Base-by-base conservation (phyloP, 1,140 invertebrate species). In the Trichonephila inaurata region DNA sequence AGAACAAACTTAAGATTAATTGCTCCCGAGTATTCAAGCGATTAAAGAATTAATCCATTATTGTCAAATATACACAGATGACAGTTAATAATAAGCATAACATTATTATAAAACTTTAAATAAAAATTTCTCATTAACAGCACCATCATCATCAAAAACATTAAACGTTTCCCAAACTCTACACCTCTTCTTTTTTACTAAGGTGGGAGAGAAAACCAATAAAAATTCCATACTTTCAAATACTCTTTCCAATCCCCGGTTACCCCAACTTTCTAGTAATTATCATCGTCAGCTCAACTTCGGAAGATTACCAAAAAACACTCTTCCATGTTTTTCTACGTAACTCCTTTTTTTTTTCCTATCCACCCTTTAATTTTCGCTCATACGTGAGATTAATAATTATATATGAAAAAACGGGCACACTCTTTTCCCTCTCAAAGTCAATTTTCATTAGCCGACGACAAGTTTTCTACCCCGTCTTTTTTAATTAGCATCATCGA, bases 401-500 rank as follows among this genome's bases (percentile, higher is more conserved):
- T 85, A 85, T 85, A 58, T 85, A 21, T 10, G 44, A 58, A 51
- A 60, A 51, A 85, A 85, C 51, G 21, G 82, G 19, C 10, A n/a
- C 18, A 77, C 72, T n/a, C n/a, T 77, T 77, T 77, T 77, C 72
- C 19, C 82, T 85, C 58, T 85, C 82, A 60, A 58, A 85, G 44
- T 85, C 44, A 58, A 85, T 85, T 85, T 85, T 85, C 58, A 60
- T 85, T 85, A 51, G 44, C 58, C 24, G 12, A 60, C 82, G 58
- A 85, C 44, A 85, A 85, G 8, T 85, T 51, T 58, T 85, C 58
- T 24, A 60, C 82, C 44, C 72, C 72, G 72, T 77, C 72, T 77
- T 77, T 40, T 77, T 77, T 77, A 77, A 77, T 77, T 77, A 77
- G 72, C 72, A 77, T 77, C 72, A 77, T 77, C 72, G 72, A 77